phyloP scores from a whole-genome alignment of 2,888 invertebrate species.

The Cecidostiba fungosa region DNA sequence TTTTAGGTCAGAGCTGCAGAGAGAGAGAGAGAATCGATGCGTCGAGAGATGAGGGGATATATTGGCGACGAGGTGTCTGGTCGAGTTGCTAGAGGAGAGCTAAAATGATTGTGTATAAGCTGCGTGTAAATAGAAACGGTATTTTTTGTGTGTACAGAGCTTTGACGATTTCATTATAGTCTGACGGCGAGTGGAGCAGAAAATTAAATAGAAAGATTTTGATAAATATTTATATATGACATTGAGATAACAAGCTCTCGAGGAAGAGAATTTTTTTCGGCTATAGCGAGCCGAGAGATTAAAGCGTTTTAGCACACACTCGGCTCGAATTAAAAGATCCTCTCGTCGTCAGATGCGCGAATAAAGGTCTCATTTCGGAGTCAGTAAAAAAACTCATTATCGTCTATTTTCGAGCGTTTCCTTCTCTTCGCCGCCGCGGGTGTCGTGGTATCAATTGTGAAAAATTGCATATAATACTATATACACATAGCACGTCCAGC shows the following conservation, averaged over 20 bases:
- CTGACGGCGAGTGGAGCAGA: too few relatives aligned
- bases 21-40: slow-evolving; percentile 7
- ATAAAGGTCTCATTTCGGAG: slow-evolving; percentile 50
- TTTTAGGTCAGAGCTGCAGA: slow-evolving; percentile 41
- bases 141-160: background rate
- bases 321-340: slow-evolving; percentile 25
- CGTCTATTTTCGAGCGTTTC: slow-evolving; percentile 57
- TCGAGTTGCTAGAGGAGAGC: background rate
- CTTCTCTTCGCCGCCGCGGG: slow-evolving; percentile 28
- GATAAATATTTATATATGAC: slow-evolving; percentile 14
- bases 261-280: slow-evolving; percentile 24
- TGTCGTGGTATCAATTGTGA: slow-evolving; percentile 14
- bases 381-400: slow-evolving; percentile 56
- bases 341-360: background rate
- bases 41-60: background rate
- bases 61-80: slow-evolving; percentile 11
- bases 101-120: background rate
- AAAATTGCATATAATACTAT: background rate
- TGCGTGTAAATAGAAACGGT: background rate
- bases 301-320: slow-evolving; percentile 35
- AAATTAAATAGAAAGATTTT: background rate
- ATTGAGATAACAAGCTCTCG: slow-evolving; percentile 18
- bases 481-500: too few relatives aligned
- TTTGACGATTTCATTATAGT: too few relatives aligned
- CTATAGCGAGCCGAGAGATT: too few relatives aligned